These are phyloP conservation scores for Lophius americanus DNA, from an alignment of 2,797 vertebrate genomes.

Conservation along the genomic window DNA sequence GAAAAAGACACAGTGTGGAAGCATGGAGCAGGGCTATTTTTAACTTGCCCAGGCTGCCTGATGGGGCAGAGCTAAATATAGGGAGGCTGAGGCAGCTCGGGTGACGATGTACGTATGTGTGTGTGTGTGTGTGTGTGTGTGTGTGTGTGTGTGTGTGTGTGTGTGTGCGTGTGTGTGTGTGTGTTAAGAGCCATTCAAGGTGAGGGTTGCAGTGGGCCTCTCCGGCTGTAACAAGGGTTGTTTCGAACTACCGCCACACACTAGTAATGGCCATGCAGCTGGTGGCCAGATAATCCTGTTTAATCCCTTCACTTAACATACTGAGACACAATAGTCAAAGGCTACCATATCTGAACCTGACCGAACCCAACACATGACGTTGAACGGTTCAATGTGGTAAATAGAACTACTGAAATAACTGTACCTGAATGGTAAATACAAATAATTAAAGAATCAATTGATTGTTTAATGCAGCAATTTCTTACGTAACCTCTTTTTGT, in stretches of 20 bases:
- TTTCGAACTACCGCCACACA: conserved; percentile 35
- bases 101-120: conserved; percentile 28
- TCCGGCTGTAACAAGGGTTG: conserved; percentile 50
- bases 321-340: background rate
- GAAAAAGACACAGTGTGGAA: conserved; percentile 21
- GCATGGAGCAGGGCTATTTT: conserved; percentile 75
- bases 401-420: no score
- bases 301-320: conserved; percentile 23
- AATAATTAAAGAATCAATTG: background rate
- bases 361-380: no score
- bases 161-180: conserved; percentile 20
- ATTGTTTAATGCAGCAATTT: background rate
- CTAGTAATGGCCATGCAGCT: conserved; percentile 9
- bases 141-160: conserved; percentile 13
- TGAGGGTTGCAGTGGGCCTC: conserved; percentile 35
- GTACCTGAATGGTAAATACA: no score
- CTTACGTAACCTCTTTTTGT: background rate
- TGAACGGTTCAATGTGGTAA: no score
- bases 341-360: background rate
- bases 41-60: conserved; percentile 68
- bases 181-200: conserved; percentile 50
- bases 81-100: conserved; percentile 57
- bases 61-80: conserved; percentile 78
- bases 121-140: background rate
- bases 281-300: conserved; percentile 28